Percentiles rank a stretch among this genome's conserved stretches.
Conservation (phyloP, 2,888 invertebrate genomes). For the Nysson spinosus region DNA sequence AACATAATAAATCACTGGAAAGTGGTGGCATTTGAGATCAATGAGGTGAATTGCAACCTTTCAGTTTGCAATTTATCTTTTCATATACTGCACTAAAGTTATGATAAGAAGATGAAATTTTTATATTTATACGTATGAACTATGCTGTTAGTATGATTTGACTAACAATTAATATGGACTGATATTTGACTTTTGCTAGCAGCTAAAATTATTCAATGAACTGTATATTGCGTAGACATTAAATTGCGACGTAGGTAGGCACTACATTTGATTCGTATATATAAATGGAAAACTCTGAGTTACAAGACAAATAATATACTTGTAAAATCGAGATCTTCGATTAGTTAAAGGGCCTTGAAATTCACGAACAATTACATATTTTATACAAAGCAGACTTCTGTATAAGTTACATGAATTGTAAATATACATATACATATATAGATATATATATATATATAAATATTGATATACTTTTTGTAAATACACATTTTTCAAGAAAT, state of each 20-base stretch:
- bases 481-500: constrained; percentile 47
- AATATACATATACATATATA: constrained; percentile 19
- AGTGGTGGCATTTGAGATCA: constrained; percentile 37
- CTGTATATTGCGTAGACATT: too few relatives aligned
- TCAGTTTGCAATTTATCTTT: constrained; percentile 10
- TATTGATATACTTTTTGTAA: constrained; percentile 50
- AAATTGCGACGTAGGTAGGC: too few relatives aligned
- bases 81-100: constrained; percentile 8
- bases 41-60: neutral
- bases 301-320: too few relatives aligned
- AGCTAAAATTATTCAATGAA: constrained; percentile 8
- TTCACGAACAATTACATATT: constrained; percentile 29
- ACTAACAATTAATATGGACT: constrained; percentile 10
- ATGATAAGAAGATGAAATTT: constrained; percentile 20
- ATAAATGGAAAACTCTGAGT: too few relatives aligned
- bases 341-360: constrained; percentile 12
- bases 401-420: constrained; percentile 30
- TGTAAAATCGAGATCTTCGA: too few relatives aligned
- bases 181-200: constrained; percentile 1
- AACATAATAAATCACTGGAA: constrained; percentile 60
- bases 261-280: too few relatives aligned
- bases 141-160: constrained; percentile 25
- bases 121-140: constrained; percentile 28
- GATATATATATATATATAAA: constrained; percentile 22
- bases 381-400: constrained; percentile 29